A percentile compares a stretch with the other conserved stretches of the same genome.
These are phyloP conservation scores for Clunio marinus DNA, from an alignment of 2,888 invertebrate species.

Conservation along the genomic window DNA sequence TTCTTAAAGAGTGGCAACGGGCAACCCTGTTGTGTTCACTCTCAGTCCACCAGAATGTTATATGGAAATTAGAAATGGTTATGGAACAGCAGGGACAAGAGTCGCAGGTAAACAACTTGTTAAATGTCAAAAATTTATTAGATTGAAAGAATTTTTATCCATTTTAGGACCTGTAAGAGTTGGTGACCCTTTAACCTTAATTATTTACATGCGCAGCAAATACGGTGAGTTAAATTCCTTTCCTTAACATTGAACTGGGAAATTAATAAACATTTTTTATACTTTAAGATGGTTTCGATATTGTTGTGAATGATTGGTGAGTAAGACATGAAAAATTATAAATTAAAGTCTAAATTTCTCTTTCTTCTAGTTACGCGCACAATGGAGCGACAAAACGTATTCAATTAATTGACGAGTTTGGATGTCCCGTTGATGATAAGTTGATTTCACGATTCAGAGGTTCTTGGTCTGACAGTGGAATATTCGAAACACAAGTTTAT, in stretches of 20 bases:
- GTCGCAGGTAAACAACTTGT: slow-evolving; percentile 54
- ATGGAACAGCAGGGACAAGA: slow-evolving; percentile 78
- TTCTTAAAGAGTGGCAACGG: slow-evolving; percentile 75
- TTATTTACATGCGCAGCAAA: slow-evolving; percentile 92
- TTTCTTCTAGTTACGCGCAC: slow-evolving; percentile 63
- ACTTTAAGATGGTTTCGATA: slow-evolving; percentile 85
- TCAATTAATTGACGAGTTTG: slow-evolving; percentile 86
- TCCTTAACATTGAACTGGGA: not conserved
- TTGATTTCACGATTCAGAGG: slow-evolving; percentile 87
- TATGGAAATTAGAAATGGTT: slow-evolving; percentile 91
- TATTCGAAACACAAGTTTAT: slow-evolving; percentile 89
- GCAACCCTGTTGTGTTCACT: slow-evolving; percentile 90
- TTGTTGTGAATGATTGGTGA: slow-evolving; percentile 85
- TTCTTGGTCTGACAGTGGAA: slow-evolving; percentile 86
- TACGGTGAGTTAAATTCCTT: slow-evolving; percentile 63
- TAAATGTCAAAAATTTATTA: not conserved
- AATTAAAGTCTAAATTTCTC: not conserved
- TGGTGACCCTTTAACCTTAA: slow-evolving; percentile 85
- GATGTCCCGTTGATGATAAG: slow-evolving; percentile 90
- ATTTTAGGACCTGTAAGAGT: slow-evolving; percentile 77
- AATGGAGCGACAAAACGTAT: slow-evolving; percentile 90
- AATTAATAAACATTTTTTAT: slow-evolving; percentile 36
- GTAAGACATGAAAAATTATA: not conserved
- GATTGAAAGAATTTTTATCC: not conserved
- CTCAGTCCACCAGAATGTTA: slow-evolving; percentile 91